Evolutionary conservation across 2,797 vertebrate genomes (phyloP).

Genomic region (Sebastes itinus): DNA sequence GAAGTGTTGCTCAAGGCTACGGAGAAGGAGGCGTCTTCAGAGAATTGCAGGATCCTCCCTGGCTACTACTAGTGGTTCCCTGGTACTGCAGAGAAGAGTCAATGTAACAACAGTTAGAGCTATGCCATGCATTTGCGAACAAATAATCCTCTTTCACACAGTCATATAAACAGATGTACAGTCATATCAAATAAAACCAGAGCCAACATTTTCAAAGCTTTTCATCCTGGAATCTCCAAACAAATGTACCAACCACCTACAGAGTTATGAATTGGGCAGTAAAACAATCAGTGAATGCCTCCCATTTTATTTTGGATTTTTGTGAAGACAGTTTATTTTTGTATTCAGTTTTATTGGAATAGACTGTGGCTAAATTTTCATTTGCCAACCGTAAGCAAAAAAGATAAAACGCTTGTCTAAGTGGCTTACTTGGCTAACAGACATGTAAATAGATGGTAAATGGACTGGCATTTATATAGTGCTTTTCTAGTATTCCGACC

Average conservation of each 20-base stretch:
- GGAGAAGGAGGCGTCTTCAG: constrained; percentile 84
- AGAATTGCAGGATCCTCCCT: constrained; percentile 84
- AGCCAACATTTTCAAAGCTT: background rate
- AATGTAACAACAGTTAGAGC: background rate
- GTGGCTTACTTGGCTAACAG: constrained; percentile 23
- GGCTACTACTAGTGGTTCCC: constrained; percentile 77
- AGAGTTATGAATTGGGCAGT: constrained; percentile 11
- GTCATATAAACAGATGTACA: background rate
- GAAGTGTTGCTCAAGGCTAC: constrained; percentile 62
- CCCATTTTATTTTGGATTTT: background rate
- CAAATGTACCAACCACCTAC: constrained; percentile 25
- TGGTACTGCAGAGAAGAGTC: constrained; percentile 71
- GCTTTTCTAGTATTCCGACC: too few relatives aligned
- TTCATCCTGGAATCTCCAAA: constrained; percentile 15
- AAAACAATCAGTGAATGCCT: constrained; percentile 12
- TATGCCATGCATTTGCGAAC: background rate
- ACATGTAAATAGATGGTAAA: background rate
- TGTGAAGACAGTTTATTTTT: constrained; percentile 24
- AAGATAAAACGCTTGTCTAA: constrained; percentile 24
- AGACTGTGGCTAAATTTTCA: background rate
- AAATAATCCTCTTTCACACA: background rate
- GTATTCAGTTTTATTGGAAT: constrained; percentile 18
- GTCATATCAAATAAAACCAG: constrained; percentile 11
- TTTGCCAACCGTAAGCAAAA: constrained; percentile 20
- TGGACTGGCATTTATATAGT: too few relatives aligned